phyloP scores from a whole-genome alignment of 2,888 invertebrate genomes.

The Villa cingulata region DNA sequence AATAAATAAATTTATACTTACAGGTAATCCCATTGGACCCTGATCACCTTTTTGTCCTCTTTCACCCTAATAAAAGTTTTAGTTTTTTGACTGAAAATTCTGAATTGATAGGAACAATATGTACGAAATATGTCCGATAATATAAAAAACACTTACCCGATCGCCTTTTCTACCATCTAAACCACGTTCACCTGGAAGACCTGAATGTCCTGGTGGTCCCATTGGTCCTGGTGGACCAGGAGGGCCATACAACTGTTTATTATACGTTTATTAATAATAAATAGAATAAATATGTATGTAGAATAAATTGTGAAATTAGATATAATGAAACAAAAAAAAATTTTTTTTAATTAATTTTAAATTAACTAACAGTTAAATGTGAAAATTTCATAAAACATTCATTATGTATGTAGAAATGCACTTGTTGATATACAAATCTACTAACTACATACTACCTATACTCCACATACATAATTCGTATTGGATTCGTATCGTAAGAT shows the following conservation, averaged over 20 bases:
- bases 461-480: no score
- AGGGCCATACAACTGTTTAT: conserved; percentile 51
- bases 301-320: no score
- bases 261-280: no score
- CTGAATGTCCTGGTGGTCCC: conserved; percentile 54
- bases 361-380: no score
- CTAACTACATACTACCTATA: no score
- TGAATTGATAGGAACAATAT: conserved; percentile 1
- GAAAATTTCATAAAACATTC: no score
- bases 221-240: conserved; percentile 45
- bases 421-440: no score
- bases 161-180: conserved; percentile 69
- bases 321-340: no score
- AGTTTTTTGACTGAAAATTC: conserved; percentile 16
- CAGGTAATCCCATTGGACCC: conserved; percentile 93
- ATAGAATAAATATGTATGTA: no score
- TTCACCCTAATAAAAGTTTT: conserved; percentile 27
- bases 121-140: conserved; percentile 10
- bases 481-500: no score
- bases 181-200: conserved; percentile 44
- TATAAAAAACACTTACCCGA: conserved; percentile 44
- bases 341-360: no score
- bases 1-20: conserved; percentile 42
- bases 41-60: conserved; percentile 35
- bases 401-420: no score